These are phyloP conservation scores for Orthosia incerta DNA, from an alignment of 2,888 invertebrate species.

Conservation along the genomic window DNA sequence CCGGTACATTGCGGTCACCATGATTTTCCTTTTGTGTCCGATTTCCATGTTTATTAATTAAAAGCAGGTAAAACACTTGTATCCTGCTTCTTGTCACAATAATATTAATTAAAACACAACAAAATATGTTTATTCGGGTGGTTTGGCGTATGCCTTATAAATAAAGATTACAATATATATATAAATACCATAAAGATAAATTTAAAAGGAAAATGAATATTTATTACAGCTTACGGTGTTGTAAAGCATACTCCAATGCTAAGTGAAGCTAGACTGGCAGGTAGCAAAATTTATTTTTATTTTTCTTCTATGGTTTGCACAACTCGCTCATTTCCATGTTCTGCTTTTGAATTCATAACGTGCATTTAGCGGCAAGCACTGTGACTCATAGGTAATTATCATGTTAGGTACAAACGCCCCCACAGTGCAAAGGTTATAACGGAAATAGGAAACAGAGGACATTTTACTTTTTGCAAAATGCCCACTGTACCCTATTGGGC, in stretches of 20 bases:
- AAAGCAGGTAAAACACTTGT: slow-evolving; percentile 8
- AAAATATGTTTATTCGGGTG: not conserved
- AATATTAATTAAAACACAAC: not conserved
- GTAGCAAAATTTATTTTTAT: too few species aligned
- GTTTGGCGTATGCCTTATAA: not conserved
- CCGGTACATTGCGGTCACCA: slow-evolving; percentile 3
- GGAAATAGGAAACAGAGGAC: not conserved
- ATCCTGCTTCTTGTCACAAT: not conserved
- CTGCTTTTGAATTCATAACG: slow-evolving; percentile 2
- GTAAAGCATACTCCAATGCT: too few species aligned
- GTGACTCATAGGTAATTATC: slow-evolving; percentile 2
- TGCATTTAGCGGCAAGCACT: not conserved
- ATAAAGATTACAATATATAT: too few species aligned
- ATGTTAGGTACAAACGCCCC: not conserved
- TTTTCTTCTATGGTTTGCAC: too few species aligned
- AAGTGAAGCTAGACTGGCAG: too few species aligned
- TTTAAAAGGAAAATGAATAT: too few species aligned
- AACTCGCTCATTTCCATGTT: not conserved
- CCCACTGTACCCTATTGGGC: not conserved
- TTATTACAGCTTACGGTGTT: too few species aligned
- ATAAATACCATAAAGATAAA: too few species aligned
- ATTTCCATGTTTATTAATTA: not conserved
- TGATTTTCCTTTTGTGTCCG: slow-evolving; percentile 7
- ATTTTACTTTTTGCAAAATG: not conserved
- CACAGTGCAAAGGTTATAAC: not conserved